A percentile compares a stretch with the other conserved stretches of the same genome.
Conservation (phyloP, 2,888 invertebrate genomes). For the Petrophora chlorosata region DNA sequence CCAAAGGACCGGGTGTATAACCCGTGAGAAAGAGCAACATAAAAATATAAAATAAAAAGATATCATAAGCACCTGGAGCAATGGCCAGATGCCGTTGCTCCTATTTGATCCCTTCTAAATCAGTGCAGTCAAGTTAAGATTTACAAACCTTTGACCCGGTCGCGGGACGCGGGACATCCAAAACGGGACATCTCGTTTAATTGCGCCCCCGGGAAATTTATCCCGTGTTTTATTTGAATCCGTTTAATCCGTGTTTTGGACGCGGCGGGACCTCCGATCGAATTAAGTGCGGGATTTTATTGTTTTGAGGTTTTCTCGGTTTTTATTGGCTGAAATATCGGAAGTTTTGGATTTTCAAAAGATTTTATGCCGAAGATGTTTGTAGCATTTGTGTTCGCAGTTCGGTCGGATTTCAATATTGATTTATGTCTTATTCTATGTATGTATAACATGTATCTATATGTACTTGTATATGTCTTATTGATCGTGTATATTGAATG, state of each 20-base stretch:
- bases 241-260: slow-evolving; percentile 39
- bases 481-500: no score
- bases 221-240: slow-evolving; percentile 48
- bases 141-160: slow-evolving; percentile 21
- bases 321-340: not conserved
- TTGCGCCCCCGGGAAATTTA: slow-evolving; percentile 55
- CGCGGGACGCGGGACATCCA: slow-evolving; percentile 24
- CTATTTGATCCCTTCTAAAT: slow-evolving; percentile 13
- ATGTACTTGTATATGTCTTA: no score
- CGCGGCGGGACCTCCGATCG: slow-evolving; percentile 35
- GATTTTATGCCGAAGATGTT: no score
- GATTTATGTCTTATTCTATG: no score
- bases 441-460: no score
- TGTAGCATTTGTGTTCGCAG: no score
- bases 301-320: slow-evolving; percentile 13
- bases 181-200: slow-evolving; percentile 41
- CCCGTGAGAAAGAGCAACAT: no score
- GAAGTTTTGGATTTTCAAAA: no score
- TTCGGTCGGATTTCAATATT: no score
- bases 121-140: slow-evolving; percentile 18
- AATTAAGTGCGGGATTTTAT: slow-evolving; percentile 31
- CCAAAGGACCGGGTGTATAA: no score
- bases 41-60: no score
- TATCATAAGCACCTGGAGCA: no score
- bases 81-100: not conserved